Evolutionary conservation across 2,888 invertebrate genomes (phyloP), one percentile per base, ranked within the genome.

Genomic region (Drosophila helvetica): DNA sequence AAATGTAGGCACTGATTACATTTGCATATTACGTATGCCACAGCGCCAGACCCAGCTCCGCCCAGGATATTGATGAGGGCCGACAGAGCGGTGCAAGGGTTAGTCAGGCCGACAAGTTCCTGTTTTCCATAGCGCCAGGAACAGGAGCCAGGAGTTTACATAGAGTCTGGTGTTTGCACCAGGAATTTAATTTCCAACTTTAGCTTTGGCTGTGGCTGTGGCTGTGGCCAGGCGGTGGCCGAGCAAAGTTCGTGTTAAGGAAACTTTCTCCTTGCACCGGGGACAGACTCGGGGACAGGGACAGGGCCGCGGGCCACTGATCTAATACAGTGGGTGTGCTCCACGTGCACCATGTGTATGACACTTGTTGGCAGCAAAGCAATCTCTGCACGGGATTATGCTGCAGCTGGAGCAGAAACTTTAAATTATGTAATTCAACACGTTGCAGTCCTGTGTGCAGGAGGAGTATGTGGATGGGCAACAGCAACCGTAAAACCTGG

Each of bases 351-450:
- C 69, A 74, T 72, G 71, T 79, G 75, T 74, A 66, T 63, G 67
- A 71, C 86, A 83, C 86, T 83, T 86, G 86, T 86, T 81, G 82
- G 77, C 38, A 55, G 77, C 77, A 60, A 71, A 69, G 78, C 73
- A 72, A 77, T 77, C 83, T 77, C 82, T 59, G 66, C 57, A 61
- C 46, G 53, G 69, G 77, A 78, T 88, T 84, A 83, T 84, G 77
- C 84, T 84, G 77, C 84, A 80, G 68, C 63, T 75, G 74, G 72
- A 53, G 59, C 33, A 30, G 33, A 80, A 85, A 86, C 84, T 85
- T 88, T 83, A 79, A 86, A 86, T 86, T 78, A 88, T 84, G 86
- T 79, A 84, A 86, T 86, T 83, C 86, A 88, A 88, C 84, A 83
- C 83, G 80, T 83, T 85, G 79, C 77, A 64, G 48, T 30, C 19